Evolutionary conservation across 2,113 vertebrate species (phyloP).

Genomic region (Burhinus oedicnemus): DNA sequence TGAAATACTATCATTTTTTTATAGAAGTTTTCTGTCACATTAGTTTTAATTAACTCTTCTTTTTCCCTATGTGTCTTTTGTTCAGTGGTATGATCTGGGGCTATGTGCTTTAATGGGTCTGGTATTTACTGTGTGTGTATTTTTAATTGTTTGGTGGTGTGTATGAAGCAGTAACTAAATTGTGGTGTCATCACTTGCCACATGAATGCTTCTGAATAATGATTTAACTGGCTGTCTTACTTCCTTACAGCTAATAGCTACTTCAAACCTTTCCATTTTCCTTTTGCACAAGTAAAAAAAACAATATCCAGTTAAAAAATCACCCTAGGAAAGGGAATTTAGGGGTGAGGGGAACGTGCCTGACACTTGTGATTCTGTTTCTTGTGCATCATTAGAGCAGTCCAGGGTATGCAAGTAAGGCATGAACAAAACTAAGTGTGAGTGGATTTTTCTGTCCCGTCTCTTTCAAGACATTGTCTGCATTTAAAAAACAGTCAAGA

Average conservation of each 20-base stretch:
- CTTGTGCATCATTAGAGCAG: neutral
- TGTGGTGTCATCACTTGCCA: neutral
- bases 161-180: neutral
- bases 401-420: neutral
- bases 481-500: neutral
- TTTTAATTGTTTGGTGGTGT: neutral
- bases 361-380: neutral
- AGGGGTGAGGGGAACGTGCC: rapidly evolving
- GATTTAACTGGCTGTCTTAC: neutral
- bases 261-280: neutral
- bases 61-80: neutral
- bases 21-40: neutral
- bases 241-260: neutral
- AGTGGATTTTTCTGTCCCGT: neutral
- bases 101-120: neutral
- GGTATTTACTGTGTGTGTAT: neutral
- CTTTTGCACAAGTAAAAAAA: neutral
- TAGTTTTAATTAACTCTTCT: neutral
- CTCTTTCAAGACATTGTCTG: neutral
- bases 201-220: neutral
- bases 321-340: neutral
- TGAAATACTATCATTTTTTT: neutral
- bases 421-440: neutral
- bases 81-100: neutral
- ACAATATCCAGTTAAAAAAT: neutral